Evolutionary conservation across 2,888 invertebrate species (phyloP).

Genomic region (Drosophila yooni): DNA sequence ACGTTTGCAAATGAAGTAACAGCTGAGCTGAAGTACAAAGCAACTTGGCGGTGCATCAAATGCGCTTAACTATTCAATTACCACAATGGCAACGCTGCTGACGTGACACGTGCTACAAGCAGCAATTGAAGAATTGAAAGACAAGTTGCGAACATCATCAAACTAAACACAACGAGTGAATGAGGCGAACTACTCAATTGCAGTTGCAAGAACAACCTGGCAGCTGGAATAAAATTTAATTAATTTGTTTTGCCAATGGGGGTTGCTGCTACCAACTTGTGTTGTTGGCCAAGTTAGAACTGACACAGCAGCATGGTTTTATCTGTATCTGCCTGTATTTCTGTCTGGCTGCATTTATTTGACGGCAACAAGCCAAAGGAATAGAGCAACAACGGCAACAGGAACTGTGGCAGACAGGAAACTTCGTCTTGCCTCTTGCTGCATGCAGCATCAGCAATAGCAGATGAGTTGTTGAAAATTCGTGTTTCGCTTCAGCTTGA

Average conservation of each 20-base stretch:
- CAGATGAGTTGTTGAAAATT: constrained; percentile 45
- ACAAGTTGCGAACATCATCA: constrained; percentile 25
- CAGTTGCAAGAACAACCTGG: constrained; percentile 29
- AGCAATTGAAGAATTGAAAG: constrained; percentile 6
- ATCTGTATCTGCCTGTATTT: background rate
- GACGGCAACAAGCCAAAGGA: background rate
- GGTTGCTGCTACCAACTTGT: constrained; percentile 14
- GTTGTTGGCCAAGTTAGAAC: constrained; percentile 26
- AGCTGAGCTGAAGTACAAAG: constrained; percentile 27
- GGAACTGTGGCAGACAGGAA: constrained; percentile 20
- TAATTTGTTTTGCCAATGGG: constrained; percentile 59
- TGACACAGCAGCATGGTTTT: constrained; percentile 17
- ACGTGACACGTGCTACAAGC: constrained; percentile 31
- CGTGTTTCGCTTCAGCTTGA: constrained; percentile 34
- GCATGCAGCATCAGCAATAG: constrained; percentile 9
- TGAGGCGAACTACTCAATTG: constrained; percentile 65
- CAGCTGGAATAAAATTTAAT: constrained; percentile 67
- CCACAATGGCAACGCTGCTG: constrained; percentile 39
- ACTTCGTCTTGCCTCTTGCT: constrained; percentile 8
- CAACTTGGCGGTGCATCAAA: constrained; percentile 53
- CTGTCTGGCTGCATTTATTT: constrained; percentile 37
- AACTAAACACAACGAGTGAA: constrained; percentile 27
- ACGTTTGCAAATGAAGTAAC: constrained; percentile 33
- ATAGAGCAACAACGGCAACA: background rate
- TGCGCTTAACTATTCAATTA: constrained; percentile 73